These are phyloP conservation scores for Eupithecia insigniata DNA, from an alignment of 2,888 invertebrate genomes.

Conservation along the genomic window DNA sequence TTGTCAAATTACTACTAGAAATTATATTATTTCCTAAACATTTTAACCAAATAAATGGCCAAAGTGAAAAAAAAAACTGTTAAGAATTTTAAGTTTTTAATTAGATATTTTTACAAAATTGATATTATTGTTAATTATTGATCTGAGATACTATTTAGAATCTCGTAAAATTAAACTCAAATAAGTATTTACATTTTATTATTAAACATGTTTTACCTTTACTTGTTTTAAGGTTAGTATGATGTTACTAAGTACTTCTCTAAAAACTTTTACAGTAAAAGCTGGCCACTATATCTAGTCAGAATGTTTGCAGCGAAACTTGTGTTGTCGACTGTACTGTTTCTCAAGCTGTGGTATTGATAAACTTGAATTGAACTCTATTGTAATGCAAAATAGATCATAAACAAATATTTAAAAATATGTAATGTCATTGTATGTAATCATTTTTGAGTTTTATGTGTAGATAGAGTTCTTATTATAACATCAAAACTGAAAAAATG, in stretches of 20 bases:
- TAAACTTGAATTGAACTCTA: conserved; percentile 1
- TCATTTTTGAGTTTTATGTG: neutral
- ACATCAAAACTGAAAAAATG: neutral
- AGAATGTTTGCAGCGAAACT: conserved; percentile 33
- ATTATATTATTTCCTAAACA: neutral
- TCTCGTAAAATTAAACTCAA: conserved; percentile 29
- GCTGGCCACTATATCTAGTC: conserved; percentile 36
- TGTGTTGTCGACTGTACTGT: conserved; percentile 28
- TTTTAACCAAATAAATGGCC: conserved; percentile 35
- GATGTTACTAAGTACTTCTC: conserved; percentile 1
- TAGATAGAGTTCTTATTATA: neutral
- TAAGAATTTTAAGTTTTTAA: conserved; percentile 20
- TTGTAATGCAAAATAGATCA: neutral
- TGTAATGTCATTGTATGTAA: neutral
- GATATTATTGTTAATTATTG: conserved; percentile 21
- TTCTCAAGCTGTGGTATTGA: conserved; percentile 60
- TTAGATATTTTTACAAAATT: conserved; percentile 8
- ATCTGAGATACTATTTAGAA: conserved; percentile 36
- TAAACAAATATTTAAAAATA: conserved; percentile 1
- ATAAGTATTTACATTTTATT: conserved; percentile 16
- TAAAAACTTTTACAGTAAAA: neutral
- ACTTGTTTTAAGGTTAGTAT: conserved; percentile 7
- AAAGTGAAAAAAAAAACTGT: conserved; percentile 27
- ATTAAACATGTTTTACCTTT: neutral
- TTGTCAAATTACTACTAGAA: conserved; percentile 14